These are phyloP conservation scores for Tromatobia lineatoria DNA, from an alignment of 2,888 invertebrate genomes.

Conservation along the genomic window DNA sequence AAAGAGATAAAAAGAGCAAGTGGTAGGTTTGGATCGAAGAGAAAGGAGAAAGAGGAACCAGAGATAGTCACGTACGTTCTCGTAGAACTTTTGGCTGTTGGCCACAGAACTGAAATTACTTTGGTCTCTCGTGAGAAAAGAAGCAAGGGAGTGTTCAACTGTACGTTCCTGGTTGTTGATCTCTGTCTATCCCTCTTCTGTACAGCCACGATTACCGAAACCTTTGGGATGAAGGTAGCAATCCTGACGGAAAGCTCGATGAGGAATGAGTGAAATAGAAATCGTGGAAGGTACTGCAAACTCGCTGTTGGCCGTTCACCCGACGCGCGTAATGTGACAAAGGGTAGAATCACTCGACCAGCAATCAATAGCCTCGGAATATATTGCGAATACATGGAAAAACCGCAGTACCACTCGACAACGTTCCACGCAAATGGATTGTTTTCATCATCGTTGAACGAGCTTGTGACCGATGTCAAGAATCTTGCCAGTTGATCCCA, in stretches of 20 bases:
- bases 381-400: conserved; percentile 21
- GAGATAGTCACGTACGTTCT: conserved; percentile 32
- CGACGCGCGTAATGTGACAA: conserved; percentile 27
- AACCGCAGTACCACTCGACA: not conserved
- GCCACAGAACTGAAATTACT: conserved; percentile 43
- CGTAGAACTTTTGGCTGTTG: conserved; percentile 30
- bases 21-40: not conserved
- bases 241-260: not conserved
- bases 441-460: too few relatives aligned
- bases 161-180: conserved; percentile 6
- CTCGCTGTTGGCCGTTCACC: not conserved
- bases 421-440: not conserved
- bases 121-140: conserved; percentile 31
- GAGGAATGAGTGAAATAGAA: conserved; percentile 18
- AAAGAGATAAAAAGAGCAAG: conserved; percentile 13
- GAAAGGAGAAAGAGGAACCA: conserved; percentile 14
- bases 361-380: conserved; percentile 23
- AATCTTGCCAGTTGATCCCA: too few relatives aligned
- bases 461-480: too few relatives aligned
- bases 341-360: conserved; percentile 34
- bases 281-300: conserved; percentile 26
- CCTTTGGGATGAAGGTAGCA: conserved; percentile 1
- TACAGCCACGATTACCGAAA: conserved; percentile 26
- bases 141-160: conserved; percentile 14
- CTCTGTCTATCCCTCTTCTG: not conserved